These are phyloP conservation scores for Calypte anna DNA, from an alignment of 2,113 vertebrate species.

Conservation along the genomic window DNA sequence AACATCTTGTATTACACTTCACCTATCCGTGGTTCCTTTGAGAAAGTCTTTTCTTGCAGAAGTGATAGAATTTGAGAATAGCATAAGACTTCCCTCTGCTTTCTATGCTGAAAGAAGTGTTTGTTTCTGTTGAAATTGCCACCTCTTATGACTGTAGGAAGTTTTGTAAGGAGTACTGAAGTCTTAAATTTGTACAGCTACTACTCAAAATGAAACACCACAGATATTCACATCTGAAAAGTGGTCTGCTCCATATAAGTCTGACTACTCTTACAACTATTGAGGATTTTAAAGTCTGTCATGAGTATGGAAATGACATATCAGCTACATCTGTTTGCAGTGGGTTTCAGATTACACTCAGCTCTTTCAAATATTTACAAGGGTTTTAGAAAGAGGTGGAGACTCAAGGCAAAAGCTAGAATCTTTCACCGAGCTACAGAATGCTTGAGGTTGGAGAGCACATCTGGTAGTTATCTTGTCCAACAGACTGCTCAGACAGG, in stretches of 20 bases:
- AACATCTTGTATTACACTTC: neutral
- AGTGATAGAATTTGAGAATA: neutral
- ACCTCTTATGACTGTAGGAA: neutral
- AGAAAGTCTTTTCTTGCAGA: neutral
- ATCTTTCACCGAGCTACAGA: neutral
- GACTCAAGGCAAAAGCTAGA: neutral
- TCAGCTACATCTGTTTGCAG: neutral
- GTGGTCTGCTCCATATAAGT: neutral
- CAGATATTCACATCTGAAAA: neutral
- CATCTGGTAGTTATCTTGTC: neutral
- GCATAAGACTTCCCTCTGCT: neutral
- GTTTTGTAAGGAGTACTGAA: neutral
- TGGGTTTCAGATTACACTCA: neutral
- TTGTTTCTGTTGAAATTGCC: neutral
- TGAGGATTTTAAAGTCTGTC: neutral
- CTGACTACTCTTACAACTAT: neutral
- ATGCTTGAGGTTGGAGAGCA: neutral
- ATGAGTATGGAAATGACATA: neutral
- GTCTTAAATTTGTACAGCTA: neutral
- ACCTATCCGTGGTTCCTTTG: accelerated
- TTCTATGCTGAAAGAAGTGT: neutral
- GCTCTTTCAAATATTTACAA: neutral
- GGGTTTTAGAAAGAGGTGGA: neutral
- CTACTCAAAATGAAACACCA: neutral
- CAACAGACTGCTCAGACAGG: neutral